phyloP scores from a whole-genome alignment of 2,113 vertebrate species.

The Tenebrosternarchus preto region DNA sequence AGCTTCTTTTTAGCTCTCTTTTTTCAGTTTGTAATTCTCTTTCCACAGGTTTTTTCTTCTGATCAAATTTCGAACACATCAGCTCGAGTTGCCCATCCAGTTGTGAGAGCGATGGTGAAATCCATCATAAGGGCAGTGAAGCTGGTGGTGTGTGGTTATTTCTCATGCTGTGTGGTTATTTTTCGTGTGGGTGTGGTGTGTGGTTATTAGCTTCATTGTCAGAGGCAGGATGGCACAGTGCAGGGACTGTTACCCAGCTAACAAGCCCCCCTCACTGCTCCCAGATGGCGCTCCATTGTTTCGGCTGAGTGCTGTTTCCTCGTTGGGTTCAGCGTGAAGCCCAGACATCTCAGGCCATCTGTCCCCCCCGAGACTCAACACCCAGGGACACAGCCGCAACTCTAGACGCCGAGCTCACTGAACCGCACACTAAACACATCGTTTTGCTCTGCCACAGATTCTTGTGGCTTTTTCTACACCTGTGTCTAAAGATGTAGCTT shows the following conservation, averaged over 20 bases:
- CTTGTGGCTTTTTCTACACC: too few relatives aligned
- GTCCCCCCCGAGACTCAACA: conserved; percentile 26
- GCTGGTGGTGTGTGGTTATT: conserved; percentile 7
- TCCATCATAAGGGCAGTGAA: conserved; percentile 21
- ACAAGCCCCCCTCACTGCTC: conserved; percentile 58
- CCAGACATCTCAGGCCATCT: conserved; percentile 30
- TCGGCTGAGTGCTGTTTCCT: conserved; percentile 50
- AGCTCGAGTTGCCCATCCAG: too few relatives aligned
- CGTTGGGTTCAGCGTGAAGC: conserved; percentile 47
- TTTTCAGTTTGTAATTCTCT: too few relatives aligned
- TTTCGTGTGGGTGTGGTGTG: conserved; percentile 25
- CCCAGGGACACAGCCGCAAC: background rate
- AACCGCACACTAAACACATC: too few relatives aligned
- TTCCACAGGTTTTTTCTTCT: too few relatives aligned
- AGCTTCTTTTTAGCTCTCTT: too few relatives aligned
- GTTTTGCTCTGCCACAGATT: too few relatives aligned
- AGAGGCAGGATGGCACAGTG: conserved; percentile 35
- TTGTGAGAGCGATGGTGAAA: background rate
- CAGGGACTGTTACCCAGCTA: conserved; percentile 56
- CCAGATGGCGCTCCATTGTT: conserved; percentile 57
- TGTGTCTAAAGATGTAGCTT: too few relatives aligned
- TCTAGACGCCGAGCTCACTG: too few relatives aligned
- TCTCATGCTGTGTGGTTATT: conserved; percentile 6
- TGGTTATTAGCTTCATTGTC: conserved; percentile 47
- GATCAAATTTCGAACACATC: too few relatives aligned